These are phyloP conservation scores for Connochaetes taurinus DNA, from an alignment of 2,113 vertebrate genomes.

Conservation along the genomic window DNA sequence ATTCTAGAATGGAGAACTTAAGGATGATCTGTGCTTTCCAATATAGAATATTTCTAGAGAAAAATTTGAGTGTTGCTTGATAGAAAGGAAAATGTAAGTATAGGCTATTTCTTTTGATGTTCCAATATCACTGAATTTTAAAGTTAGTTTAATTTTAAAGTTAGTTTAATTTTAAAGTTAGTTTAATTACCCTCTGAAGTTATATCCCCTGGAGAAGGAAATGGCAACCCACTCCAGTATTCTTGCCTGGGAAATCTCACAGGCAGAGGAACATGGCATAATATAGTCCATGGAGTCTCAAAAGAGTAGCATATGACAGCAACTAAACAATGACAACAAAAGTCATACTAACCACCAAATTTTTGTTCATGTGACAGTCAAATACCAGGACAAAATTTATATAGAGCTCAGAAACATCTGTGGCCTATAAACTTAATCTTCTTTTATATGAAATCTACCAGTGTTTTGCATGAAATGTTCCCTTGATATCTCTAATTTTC, in stretches of 20 bases:
- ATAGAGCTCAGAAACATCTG: neutral
- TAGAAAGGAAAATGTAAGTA: neutral
- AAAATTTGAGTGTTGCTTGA: neutral
- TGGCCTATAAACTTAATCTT: neutral
- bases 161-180: too few species aligned
- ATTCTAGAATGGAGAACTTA: neutral
- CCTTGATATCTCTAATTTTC: too few species aligned
- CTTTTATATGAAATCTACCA: neutral
- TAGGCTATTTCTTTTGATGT: neutral
- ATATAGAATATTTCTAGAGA: neutral
- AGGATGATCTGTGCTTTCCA: neutral
- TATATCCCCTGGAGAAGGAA: neutral
- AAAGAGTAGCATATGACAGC: neutral
- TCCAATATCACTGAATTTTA: slow-evolving; percentile 2
- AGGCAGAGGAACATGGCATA: neutral
- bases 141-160: neutral
- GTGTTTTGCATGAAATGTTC: neutral
- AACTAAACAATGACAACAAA: neutral
- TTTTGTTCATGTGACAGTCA: neutral
- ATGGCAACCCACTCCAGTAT: neutral
- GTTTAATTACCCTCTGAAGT: neutral
- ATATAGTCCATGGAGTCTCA: neutral
- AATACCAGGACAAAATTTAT: neutral
- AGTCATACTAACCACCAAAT: neutral
- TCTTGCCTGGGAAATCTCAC: neutral